Conservation (phyloP, 2,797 vertebrate species). For the Enteromius paludinosus region DNA sequence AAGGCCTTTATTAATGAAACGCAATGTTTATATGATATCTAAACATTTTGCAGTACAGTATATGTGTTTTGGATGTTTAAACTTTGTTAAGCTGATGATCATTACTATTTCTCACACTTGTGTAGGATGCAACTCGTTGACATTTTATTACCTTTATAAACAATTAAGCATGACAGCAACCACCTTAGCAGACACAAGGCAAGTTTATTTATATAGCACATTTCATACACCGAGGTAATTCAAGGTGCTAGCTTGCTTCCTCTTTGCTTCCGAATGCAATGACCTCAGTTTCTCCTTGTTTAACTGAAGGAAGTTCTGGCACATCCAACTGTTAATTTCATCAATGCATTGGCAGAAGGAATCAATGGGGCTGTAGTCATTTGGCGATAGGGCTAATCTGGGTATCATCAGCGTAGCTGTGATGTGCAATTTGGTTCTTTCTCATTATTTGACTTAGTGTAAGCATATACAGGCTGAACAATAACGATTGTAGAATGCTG, state of each 20-base stretch:
- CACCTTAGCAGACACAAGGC: neutral
- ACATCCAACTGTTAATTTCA: no score
- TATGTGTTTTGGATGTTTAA: conserved; percentile 3
- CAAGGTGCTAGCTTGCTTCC: no score
- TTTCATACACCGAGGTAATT: no score
- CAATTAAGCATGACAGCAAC: neutral
- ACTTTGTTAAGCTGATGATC: neutral
- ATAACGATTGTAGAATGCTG: neutral
- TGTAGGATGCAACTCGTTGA: neutral
- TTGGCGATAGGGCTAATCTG: neutral
- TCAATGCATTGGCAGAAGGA: no score
- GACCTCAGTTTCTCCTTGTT: no score
- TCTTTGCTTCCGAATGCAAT: no score
- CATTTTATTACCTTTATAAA: neutral
- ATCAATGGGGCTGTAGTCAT: no score
- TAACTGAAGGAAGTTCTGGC: no score
- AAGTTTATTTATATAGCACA: no score
- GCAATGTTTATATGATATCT: conserved; percentile 4
- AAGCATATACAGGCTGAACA: neutral
- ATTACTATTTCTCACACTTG: neutral
- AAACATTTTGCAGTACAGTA: neutral
- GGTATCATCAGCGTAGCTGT: neutral
- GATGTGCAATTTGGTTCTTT: neutral
- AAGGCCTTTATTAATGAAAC: conserved; percentile 26
- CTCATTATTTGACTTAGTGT: neutral